Percentiles rank a stretch among this genome's conserved stretches.
phyloP scores from a whole-genome alignment of 2,888 invertebrate genomes.

The Lasioglossum lativentre region DNA sequence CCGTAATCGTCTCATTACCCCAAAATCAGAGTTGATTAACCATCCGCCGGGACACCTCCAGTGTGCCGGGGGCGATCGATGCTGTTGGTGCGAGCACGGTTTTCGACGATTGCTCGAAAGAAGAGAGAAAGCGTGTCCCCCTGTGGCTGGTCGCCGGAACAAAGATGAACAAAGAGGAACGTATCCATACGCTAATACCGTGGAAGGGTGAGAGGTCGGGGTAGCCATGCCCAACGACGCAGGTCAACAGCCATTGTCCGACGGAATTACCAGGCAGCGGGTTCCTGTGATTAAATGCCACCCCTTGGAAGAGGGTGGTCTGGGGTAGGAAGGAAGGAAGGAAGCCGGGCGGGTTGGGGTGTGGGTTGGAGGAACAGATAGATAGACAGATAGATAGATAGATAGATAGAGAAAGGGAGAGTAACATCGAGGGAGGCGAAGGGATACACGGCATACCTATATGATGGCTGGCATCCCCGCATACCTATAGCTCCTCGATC shows the following conservation, averaged over 20 bases:
- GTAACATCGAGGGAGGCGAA: conserved; percentile 18
- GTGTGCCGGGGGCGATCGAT: neutral
- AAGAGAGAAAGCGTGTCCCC: neutral
- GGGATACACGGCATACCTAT: conserved; percentile 29
- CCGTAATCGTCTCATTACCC: neutral
- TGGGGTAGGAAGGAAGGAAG: conserved; percentile 15
- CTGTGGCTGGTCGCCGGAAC: conserved; percentile 5
- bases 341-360: neutral
- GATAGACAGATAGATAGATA: neutral
- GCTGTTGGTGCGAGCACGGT: neutral
- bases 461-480: conserved; percentile 35
- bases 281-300: conserved; percentile 74
- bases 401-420: neutral
- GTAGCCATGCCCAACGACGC: conserved; percentile 52
- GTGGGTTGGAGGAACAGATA: neutral
- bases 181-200: conserved; percentile 63
- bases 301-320: conserved; percentile 38
- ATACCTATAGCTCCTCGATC: conserved; percentile 71
- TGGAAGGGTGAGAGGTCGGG: conserved; percentile 61
- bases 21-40: neutral
- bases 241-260: conserved; percentile 76
- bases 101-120: conserved; percentile 1
- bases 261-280: conserved; percentile 74
- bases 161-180: conserved; percentile 21
- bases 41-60: neutral